These are phyloP conservation scores for Odontomyia ornata DNA, from an alignment of 2,888 invertebrate species.

Conservation along the genomic window DNA sequence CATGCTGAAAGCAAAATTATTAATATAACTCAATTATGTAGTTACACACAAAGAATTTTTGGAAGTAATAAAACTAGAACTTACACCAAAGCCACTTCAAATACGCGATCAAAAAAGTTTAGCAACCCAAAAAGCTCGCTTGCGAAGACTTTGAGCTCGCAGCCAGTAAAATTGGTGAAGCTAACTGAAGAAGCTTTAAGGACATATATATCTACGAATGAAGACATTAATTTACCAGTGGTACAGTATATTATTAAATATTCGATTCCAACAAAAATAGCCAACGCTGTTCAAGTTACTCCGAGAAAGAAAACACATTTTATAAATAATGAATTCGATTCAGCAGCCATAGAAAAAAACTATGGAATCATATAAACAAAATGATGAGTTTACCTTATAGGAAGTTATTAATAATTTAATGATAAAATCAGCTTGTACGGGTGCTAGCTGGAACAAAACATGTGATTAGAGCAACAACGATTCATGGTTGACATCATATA, in stretches of 20 bases:
- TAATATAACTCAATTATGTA: too few relatives aligned
- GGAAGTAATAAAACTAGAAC: too few relatives aligned
- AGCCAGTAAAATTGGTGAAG: conserved; percentile 56
- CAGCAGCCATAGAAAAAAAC: conserved; percentile 52
- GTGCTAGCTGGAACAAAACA: conserved; percentile 39
- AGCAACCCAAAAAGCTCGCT: conserved; percentile 77
- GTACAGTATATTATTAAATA: conserved; percentile 43
- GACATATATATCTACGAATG: conserved; percentile 48
- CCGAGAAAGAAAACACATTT: conserved; percentile 55
- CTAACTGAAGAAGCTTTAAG: conserved; percentile 55
- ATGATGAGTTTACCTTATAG: conserved; percentile 35
- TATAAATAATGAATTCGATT: conserved; percentile 47
- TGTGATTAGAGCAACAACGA: not conserved
- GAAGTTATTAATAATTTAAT: conserved; percentile 47
- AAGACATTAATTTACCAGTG: conserved; percentile 16
- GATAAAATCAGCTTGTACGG: conserved; percentile 49
- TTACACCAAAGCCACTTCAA: too few relatives aligned
- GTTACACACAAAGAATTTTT: too few relatives aligned
- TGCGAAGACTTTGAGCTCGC: conserved; percentile 57
- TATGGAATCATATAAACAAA: not conserved
- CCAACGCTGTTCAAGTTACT: conserved; percentile 58
- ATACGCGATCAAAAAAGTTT: too few relatives aligned
- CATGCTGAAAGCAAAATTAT: too few relatives aligned
- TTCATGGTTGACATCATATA: conserved; percentile 43
- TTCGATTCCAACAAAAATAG: conserved; percentile 52